A percentile compares a stretch with the other conserved stretches of the same genome.
phyloP scores from a whole-genome alignment of 2,888 invertebrate genomes.

The Graphium colonna region DNA sequence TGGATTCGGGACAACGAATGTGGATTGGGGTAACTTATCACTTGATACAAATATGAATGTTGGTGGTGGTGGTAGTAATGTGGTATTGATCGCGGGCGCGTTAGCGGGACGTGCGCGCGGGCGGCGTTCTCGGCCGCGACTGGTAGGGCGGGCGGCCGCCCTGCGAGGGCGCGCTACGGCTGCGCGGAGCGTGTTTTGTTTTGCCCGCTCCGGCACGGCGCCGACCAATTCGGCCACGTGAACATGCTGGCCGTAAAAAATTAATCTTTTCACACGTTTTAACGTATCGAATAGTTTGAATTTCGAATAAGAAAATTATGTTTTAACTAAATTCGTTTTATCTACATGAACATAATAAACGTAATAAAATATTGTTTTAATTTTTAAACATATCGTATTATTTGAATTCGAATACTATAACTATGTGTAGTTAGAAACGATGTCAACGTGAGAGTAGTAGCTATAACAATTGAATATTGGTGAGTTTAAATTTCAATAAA shows the following conservation, averaged over 20 bases:
- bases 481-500: too few relatives aligned
- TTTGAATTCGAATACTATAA: too few relatives aligned
- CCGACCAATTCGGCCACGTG: conserved; percentile 32
- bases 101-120: conserved; percentile 57
- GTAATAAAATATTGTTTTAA: too few relatives aligned
- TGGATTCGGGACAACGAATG: conserved; percentile 17
- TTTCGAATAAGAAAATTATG: too few relatives aligned
- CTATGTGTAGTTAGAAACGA: too few relatives aligned
- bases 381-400: too few relatives aligned
- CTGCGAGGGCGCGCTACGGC: conserved; percentile 44
- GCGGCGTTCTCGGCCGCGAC: conserved; percentile 76
- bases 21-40: too few relatives aligned
- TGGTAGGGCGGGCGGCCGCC: conserved; percentile 49
- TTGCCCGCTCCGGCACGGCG: conserved; percentile 47
- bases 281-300: not conserved
- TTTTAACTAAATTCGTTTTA: too few relatives aligned
- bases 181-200: conserved; percentile 58
- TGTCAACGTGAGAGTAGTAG: too few relatives aligned
- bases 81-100: conserved; percentile 62
- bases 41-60: conserved; percentile 10
- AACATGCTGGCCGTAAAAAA: conserved; percentile 4
- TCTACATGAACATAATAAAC: too few relatives aligned
- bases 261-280: not conserved
- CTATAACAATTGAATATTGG: too few relatives aligned
- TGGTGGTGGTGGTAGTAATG: too few relatives aligned